Conservation (phyloP, 2,113 vertebrate species). For the Centrocercus urophasianus region DNA sequence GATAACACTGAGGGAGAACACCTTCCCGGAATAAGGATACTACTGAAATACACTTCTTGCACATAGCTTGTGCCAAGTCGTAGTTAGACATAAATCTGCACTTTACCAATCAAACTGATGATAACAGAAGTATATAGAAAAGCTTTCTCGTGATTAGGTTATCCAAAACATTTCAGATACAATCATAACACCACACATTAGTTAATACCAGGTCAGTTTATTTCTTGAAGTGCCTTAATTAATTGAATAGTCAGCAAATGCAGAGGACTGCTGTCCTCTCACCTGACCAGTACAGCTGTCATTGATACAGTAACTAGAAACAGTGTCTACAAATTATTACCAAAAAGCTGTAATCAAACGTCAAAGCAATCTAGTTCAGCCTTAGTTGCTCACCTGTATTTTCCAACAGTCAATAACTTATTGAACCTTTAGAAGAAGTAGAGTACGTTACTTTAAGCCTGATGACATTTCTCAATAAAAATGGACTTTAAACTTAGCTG, state of each 20-base stretch:
- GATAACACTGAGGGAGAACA: background rate
- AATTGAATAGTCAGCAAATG: background rate
- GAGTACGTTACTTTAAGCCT: background rate
- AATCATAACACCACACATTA: background rate
- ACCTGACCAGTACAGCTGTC: background rate
- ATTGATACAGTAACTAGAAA: background rate
- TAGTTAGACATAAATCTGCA: background rate
- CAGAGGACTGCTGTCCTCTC: background rate
- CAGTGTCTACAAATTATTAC: background rate
- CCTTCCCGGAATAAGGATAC: background rate
- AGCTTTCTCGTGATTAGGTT: background rate
- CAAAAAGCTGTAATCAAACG: background rate
- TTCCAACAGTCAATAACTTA: background rate
- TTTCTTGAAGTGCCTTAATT: background rate
- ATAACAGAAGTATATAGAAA: background rate
- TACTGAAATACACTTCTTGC: background rate
- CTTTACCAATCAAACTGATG: background rate
- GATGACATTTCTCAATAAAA: background rate
- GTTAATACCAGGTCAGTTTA: rapidly evolving
- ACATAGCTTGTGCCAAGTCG: background rate
- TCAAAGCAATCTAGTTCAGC: background rate
- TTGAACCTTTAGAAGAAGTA: background rate
- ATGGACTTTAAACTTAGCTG: background rate
- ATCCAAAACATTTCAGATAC: background rate
- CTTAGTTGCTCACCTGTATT: background rate